Base-by-base conservation (phyloP, 2,113 vertebrate genomes). In the Paramisgurnus dabryanus region DNA sequence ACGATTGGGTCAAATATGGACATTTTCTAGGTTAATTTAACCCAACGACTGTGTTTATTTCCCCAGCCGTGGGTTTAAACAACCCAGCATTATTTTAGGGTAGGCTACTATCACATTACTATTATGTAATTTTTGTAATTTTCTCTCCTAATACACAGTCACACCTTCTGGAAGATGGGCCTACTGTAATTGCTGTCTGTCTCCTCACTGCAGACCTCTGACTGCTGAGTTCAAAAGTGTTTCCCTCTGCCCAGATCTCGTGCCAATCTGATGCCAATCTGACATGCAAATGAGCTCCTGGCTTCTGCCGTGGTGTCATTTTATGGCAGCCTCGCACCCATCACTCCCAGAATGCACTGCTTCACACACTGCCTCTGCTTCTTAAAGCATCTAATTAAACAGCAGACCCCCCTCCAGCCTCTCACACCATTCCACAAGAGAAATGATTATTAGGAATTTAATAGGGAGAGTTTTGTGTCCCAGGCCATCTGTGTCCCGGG, bases 401-500 rank as follows among this genome's bases (percentile, higher is more conserved):
- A 94, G 96, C 94, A 98, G 97, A 95, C 96, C 97, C 96, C 96
- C 90, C 94, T 90, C 89, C 90, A 88, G 91, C 92, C 92, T 93
- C 94, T 89, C 86, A 83, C 87, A 86, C 95, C 94, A 96, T 94
- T 96, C 95, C 95, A 92, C 91, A 93, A 94, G 87, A 72, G 94
- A 95, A 97, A 98, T 96, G 95, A 98, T 98, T 99, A 98, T 99
- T 98, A 98, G 95, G 96, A 98, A 96, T 98, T 98, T 98, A 98
- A 99, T 97, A 95, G 95, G 95, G 94, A 98, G 95, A 96, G 95
- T 96, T 96, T 95, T 92, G 85, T 93, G 94, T 94, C 95, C 95
- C 95, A 94, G 92, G 93, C 97, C 96, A 98, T 98, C 96, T 98
- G 96, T 96, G 96, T 95, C 95, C 95, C 95, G 93, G 92, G 92